Conservation (phyloP, 2,888 invertebrate genomes). For the Drosophila phalerata region DNA sequence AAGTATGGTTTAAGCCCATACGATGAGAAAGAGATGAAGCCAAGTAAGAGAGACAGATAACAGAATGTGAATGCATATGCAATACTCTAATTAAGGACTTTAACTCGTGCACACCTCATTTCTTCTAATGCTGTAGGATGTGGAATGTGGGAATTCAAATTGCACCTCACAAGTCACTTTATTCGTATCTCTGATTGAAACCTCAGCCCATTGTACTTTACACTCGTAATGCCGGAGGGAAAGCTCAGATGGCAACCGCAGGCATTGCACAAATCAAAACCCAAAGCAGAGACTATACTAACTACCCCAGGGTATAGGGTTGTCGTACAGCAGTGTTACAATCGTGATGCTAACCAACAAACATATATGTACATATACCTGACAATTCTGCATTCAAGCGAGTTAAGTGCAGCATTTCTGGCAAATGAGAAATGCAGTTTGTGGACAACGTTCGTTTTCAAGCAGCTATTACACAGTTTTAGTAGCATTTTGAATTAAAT, state of each 20-base stretch:
- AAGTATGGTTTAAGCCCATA: no score
- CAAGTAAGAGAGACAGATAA: neutral
- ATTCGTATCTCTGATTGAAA: neutral
- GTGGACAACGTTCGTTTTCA: slow-evolving; percentile 34
- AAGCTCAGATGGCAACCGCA: slow-evolving; percentile 15
- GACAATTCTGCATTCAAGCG: slow-evolving; percentile 17
- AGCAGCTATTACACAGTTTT: slow-evolving; percentile 59
- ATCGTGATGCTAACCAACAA: slow-evolving; percentile 11
- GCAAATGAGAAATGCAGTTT: slow-evolving; percentile 41
- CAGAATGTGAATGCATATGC: neutral
- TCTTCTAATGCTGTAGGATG: neutral
- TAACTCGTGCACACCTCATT: neutral
- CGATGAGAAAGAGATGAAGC: no score
- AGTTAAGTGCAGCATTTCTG: slow-evolving; percentile 30
- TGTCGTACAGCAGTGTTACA: slow-evolving; percentile 6
- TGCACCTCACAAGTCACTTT: neutral
- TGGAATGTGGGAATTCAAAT: neutral
- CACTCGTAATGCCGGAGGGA: slow-evolving; percentile 6
- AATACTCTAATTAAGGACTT: slow-evolving; percentile 14
- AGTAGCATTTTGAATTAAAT: slow-evolving; percentile 39
- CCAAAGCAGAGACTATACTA: slow-evolving; percentile 2
- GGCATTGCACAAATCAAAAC: slow-evolving; percentile 13
- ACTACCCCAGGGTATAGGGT: neutral
- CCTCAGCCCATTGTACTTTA: slow-evolving; percentile 9
- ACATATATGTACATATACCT: no score